Base-by-base conservation (phyloP, 2,888 invertebrate species). In the Plebejus anna region DNA sequence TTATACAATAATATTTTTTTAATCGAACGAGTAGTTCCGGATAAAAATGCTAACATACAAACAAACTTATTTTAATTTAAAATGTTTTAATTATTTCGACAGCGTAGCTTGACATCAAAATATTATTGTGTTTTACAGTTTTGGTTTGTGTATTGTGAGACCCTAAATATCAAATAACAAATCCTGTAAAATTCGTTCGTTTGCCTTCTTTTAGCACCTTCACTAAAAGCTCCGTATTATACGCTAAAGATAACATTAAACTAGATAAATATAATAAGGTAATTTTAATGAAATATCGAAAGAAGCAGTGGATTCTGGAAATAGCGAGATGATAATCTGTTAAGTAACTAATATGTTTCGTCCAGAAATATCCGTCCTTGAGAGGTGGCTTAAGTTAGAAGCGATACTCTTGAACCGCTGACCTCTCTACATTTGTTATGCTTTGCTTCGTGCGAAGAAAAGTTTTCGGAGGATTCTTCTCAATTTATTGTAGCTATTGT, bases 341-440 rank as follows among this genome's bases (percentile, higher is more conserved):
- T 89, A 88, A 55, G 55, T 84, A 88, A 88, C 83, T 47, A 83
- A 83, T 84, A 88, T 84, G 90, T 87, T 86, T 88, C 83, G 87
- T 85, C 88, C 87, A 85, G 86, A 88, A 87, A 88, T 89, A 86
- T 86, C 83, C 78, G 78, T 80, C 79, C 79, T 78, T 76, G 70
- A 76, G 70, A 51, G n/a, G 73, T 59, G 80, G 81, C 75, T 22
- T 78, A 82, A 80, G 79, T 80, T 55, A 51, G 5, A 51, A 66
- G 66, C 32, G 32, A 66, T 66, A 32, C 66, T 4, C 66, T 13
- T 66, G 13, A 66, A 32, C 66, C 13, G 3, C 32, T 66, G 66
- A 66, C 32, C 66, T 4, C 32, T 13, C 32, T 66, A 13, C 47
- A 47, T 47, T 47, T 47, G 47, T 47, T 47, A 47, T 47, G 47